Base-by-base conservation (phyloP, 1,140 invertebrate species). In the Argopecten irradians region DNA sequence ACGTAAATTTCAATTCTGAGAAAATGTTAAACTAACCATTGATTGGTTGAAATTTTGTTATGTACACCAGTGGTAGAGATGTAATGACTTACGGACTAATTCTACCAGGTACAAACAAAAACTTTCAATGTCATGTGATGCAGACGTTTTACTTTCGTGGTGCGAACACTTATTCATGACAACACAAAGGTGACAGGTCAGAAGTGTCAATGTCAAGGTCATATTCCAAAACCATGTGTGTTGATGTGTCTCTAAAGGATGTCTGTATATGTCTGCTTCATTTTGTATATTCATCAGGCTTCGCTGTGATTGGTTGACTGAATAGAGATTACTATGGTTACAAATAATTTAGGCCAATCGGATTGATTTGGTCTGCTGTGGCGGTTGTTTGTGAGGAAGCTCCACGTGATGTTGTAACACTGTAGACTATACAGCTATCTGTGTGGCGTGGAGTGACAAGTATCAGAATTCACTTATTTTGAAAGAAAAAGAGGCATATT, bases 271-370 rank as follows among this genome's bases (percentile, higher is more conserved):
- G 55, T 71, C 55, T 71, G 55, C 55, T 71, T 71, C 55, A 71
- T 71, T 71, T 71, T 71, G 55, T 71, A 71, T 71, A 71, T 71
- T 71, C 55, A 71, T 71, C 55, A 71, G 55, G 55, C 55, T 71
- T 71, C 55, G 55, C 55, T 71, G 55, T 71, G 55, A 71, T 71
- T 71, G 55, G 55, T 71, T 71, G 55, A 71, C 55, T 71, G 55
- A 71, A n/a, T 71, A 28, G 55, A 71, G 55, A 71, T 71, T 71
- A 71, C 55, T n/a, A 28, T 71, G n/a, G 55, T 71, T 71, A 16
- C 55, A 71, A 71, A 71, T 71, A 71, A 71, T 71, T 71, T 71
- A 5, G 22, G 55, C 55, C 55, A 71, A 71, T 71, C 28, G 55
- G 55, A 71, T 71, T 28, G n/a, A 71, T 28, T 71, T 71, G 55